A percentile compares a stretch with the other conserved stretches of the same genome.
phyloP scores from a whole-genome alignment of 2,888 invertebrate species.

The Drosophila falleni region DNA sequence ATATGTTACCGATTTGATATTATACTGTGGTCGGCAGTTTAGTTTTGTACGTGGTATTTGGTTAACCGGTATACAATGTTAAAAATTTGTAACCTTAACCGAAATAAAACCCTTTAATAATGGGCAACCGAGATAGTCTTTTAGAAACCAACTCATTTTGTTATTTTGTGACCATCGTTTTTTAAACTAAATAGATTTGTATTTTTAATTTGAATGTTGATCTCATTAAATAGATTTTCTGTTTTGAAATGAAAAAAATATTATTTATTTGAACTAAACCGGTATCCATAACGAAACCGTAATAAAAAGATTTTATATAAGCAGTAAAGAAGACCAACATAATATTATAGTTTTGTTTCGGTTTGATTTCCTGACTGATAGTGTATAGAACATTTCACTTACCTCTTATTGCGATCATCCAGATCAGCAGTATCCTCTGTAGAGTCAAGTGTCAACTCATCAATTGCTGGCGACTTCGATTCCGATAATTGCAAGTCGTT shows the following conservation, averaged over 20 bases:
- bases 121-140: too few relatives aligned
- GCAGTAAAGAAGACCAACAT: too few relatives aligned
- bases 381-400: constrained; percentile 37
- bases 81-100: neutral
- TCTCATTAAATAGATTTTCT: too few relatives aligned
- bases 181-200: too few relatives aligned
- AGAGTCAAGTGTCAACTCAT: constrained; percentile 90
- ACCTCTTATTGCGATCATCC: constrained; percentile 93
- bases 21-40: neutral
- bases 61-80: neutral
- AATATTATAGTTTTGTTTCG: too few relatives aligned
- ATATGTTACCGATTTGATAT: constrained; percentile 5
- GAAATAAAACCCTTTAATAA: neutral
- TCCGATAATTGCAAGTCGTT: constrained; percentile 87
- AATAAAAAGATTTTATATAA: too few relatives aligned
- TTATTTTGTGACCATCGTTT: too few relatives aligned
- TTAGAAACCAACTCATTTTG: too few relatives aligned
- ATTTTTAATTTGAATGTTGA: too few relatives aligned
- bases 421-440: constrained; percentile 90
- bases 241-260: too few relatives aligned
- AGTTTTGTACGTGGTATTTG: constrained; percentile 10
- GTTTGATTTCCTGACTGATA: neutral
- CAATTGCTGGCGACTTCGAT: constrained; percentile 88
- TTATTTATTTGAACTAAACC: too few relatives aligned
- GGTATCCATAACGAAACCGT: too few relatives aligned